Conservation (phyloP, 2,888 invertebrate species). For the Dicyrtoma fusca region DNA sequence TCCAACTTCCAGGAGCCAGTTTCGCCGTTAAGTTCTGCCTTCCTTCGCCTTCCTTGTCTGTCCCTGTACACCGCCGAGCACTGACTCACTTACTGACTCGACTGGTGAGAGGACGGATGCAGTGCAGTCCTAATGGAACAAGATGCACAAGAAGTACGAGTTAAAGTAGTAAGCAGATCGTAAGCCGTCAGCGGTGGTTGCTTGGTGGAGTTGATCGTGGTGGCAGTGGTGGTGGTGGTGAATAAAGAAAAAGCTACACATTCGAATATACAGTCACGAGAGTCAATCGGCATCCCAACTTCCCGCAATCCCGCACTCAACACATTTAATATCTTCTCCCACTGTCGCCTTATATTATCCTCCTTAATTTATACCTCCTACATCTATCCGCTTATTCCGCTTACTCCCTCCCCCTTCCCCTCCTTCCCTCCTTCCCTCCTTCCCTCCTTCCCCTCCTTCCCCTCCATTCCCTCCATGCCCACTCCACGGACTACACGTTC, state of each 20-base stretch:
- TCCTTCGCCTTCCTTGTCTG: no score
- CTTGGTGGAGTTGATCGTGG: no score
- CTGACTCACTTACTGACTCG: no score
- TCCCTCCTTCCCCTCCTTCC: background rate
- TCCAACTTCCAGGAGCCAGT: no score
- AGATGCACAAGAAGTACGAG: no score
- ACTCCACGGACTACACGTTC: background rate
- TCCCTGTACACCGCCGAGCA: no score
- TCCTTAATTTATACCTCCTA: conserved; percentile 17
- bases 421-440: background rate
- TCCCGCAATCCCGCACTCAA: conserved; percentile 23
- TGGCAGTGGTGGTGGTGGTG: no score
- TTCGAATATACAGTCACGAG: background rate
- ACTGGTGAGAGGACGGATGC: no score
- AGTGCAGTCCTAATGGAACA: no score
- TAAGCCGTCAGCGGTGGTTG: no score
- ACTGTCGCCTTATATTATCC: conserved; percentile 20
- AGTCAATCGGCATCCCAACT: conserved; percentile 24
- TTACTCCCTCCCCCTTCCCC: background rate
- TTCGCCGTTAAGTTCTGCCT: no score
- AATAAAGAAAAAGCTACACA: background rate
- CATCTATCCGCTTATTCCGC: background rate
- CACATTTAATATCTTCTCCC: conserved; percentile 25
- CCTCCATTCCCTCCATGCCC: background rate
- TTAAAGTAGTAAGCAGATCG: no score